Conservation (phyloP, 2,888 invertebrate species). For the Zaprionus bogoriensis region DNA sequence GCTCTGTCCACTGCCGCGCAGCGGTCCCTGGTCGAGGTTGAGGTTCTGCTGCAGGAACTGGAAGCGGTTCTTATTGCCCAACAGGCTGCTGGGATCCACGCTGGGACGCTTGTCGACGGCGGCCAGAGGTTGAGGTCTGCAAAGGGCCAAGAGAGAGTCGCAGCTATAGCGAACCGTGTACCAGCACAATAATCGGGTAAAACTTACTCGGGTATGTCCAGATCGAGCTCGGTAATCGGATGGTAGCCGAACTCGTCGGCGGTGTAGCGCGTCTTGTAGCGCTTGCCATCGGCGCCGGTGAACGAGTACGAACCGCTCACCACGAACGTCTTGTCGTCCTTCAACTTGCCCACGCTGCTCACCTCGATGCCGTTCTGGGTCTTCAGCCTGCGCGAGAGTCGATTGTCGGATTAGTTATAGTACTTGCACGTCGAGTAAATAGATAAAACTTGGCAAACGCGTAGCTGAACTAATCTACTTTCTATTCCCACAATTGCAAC, state of each 20-base stretch:
- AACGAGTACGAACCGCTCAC: conserved; percentile 83
- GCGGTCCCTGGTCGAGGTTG: conserved; percentile 64
- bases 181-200: background rate
- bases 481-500: too few relatives aligned
- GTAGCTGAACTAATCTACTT: too few relatives aligned
- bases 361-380: conserved; percentile 83
- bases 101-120: conserved; percentile 36
- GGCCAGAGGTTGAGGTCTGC: conserved; percentile 64
- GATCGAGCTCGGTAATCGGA: conserved; percentile 82
- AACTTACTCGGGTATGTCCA: conserved; percentile 81
- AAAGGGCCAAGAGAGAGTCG: background rate
- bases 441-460: background rate
- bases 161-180: background rate
- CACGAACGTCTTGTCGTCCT: conserved; percentile 82
- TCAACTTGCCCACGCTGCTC: conserved; percentile 82
- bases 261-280: conserved; percentile 82
- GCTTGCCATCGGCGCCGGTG: conserved; percentile 82
- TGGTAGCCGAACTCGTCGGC: conserved; percentile 83
- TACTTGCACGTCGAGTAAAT: background rate
- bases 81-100: conserved; percentile 56
- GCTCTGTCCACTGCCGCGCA: conserved; percentile 78
- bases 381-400: conserved; percentile 66
- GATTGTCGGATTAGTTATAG: background rate
- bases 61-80: conserved; percentile 78
- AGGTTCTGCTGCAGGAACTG: conserved; percentile 81